These are phyloP conservation scores for Melieria omissa DNA, from an alignment of 2,888 invertebrate species.

Conservation along the genomic window DNA sequence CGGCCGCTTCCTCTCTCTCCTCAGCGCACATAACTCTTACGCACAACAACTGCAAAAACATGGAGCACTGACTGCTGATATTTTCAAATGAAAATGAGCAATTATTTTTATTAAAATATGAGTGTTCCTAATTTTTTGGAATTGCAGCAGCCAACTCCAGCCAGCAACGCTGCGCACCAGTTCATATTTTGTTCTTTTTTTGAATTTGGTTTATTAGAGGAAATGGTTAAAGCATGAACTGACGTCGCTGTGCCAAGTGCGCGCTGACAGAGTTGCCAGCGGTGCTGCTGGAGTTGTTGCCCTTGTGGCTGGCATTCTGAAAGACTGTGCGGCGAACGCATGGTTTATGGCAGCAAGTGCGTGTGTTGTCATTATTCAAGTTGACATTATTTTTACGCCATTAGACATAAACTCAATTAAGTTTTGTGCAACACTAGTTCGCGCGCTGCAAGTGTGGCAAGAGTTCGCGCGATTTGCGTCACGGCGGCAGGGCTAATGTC, in stretches of 20 bases:
- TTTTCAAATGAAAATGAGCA: conserved; percentile 25
- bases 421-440: conserved; percentile 9
- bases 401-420: conserved; percentile 31
- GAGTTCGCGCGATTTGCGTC: neutral
- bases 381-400: conserved; percentile 32
- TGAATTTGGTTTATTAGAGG: neutral
- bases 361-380: conserved; percentile 26
- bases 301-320: neutral
- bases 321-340: conserved; percentile 4
- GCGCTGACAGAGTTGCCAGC: conserved; percentile 5
- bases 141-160: neutral
- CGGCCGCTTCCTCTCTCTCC: too few species aligned
- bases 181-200: neutral
- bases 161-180: neutral
- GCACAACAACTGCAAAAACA: conserved; percentile 21
- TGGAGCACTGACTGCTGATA: neutral
- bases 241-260: conserved; percentile 6
- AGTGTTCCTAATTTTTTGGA: conserved; percentile 17
- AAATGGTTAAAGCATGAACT: conserved; percentile 12
- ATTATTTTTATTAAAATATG: conserved; percentile 30
- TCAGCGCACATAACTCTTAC: neutral
- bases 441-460: too few species aligned
- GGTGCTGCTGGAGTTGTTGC: neutral
- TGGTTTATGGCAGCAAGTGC: conserved; percentile 32
- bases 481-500: too few species aligned